Evolutionary conservation across 1,140 invertebrate genomes (phyloP).

Genomic region (Temnothorax nylanderi): DNA sequence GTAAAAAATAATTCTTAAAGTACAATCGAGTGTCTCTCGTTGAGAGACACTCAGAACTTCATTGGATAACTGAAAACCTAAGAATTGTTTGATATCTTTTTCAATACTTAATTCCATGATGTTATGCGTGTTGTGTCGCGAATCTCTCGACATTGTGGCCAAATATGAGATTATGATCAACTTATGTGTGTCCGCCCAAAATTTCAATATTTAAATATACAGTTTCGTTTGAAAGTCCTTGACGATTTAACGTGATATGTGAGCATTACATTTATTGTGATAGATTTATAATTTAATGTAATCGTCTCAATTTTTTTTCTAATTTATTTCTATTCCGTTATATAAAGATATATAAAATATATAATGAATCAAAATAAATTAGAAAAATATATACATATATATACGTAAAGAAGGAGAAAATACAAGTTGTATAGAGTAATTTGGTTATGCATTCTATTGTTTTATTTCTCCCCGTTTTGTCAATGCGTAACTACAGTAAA

Average conservation of each 20-base stretch:
- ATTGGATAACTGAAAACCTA: constrained; percentile 15
- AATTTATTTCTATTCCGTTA: background rate
- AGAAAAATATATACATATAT: background rate
- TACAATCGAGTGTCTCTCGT: constrained; percentile 59
- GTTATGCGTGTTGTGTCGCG: background rate
- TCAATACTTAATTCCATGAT: background rate
- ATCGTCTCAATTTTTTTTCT: background rate
- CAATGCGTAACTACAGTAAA: background rate
- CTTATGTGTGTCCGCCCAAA: background rate
- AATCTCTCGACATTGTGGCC: constrained; percentile 36
- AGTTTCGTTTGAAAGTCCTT: background rate
- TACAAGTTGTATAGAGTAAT: background rate
- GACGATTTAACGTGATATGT: background rate
- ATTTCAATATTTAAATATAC: background rate
- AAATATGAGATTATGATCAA: constrained; percentile 51
- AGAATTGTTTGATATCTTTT: constrained; percentile 4
- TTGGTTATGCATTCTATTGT: background rate
- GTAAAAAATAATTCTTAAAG: constrained; percentile 57
- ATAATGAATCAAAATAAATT: background rate
- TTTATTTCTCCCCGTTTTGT: background rate
- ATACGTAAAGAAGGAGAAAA: background rate
- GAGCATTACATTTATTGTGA: background rate
- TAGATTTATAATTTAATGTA: background rate
- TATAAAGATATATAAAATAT: background rate
- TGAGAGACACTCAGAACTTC: background rate